Percentiles rank a stretch among this genome's conserved stretches.
These are phyloP conservation scores for Oppia nitens DNA, from an alignment of 1,140 invertebrate species.

Conservation along the genomic window DNA sequence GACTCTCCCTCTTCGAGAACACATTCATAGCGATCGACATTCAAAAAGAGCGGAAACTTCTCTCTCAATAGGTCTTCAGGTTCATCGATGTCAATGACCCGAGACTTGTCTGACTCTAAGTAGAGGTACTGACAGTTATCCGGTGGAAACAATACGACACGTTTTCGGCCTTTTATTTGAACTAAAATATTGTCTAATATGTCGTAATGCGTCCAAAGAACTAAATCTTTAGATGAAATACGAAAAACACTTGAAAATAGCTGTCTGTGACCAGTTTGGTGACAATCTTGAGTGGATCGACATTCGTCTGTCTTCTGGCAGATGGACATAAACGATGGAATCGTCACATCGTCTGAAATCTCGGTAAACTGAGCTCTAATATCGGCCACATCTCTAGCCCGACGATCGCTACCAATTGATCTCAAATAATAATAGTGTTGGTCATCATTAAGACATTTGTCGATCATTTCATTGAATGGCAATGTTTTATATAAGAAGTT, in stretches of 20 bases:
- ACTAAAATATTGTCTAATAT: conserved; percentile 43
- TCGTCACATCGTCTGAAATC: conserved; percentile 32
- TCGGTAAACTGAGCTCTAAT: conserved; percentile 34
- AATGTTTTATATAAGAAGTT: conserved; percentile 34
- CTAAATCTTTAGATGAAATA: conserved; percentile 33
- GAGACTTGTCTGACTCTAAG: conserved; percentile 40
- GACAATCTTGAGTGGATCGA: neutral
- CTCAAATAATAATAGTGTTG: conserved; percentile 36
- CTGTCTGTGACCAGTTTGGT: conserved; percentile 16
- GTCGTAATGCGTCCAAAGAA: conserved; percentile 46
- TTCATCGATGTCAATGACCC: conserved; percentile 38
- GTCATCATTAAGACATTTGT: conserved; percentile 26
- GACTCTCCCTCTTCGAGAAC: conserved; percentile 37
- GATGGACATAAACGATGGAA: conserved; percentile 32
- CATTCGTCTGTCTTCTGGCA: neutral
- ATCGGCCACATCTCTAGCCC: conserved; percentile 37
- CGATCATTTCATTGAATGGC: conserved; percentile 32
- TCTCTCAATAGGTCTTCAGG: conserved; percentile 27
- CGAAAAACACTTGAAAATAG: conserved; percentile 43
- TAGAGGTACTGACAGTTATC: conserved; percentile 36
- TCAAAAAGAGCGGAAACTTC: conserved; percentile 35
- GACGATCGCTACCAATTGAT: conserved; percentile 35
- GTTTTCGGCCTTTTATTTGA: conserved; percentile 37
- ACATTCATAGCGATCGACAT: conserved; percentile 30
- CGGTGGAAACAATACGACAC: conserved; percentile 37